Base-by-base conservation (phyloP, 2,888 invertebrate species). In the Odontocolon sp. region DNA sequence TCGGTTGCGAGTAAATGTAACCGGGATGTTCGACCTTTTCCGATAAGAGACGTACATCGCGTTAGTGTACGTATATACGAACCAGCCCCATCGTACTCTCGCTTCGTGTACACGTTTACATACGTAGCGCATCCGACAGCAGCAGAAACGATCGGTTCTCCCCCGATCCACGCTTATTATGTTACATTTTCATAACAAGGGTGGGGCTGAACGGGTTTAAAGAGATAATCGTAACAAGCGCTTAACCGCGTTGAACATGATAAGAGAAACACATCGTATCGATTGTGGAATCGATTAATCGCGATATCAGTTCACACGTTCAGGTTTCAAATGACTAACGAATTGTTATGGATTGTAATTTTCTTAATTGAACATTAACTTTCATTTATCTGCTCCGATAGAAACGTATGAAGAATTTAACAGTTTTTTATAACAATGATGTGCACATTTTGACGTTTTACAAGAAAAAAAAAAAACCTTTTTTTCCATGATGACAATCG, bases 21-120 rank as follows among this genome's bases (percentile, higher is more conserved):
- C 87, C 84, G 86, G 83, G 84, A 88, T 88, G 86, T 88, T 85
- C 89, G 90, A 89, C 88, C 88, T 89, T 88, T 89, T 81, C 74
- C 77, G 89, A 89, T 89, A 89, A 80, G 76, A 87, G 78, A 82
- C 83, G 80, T 67, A 79, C 81, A 2, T 23, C 14, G 1, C 14
- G 36, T 9, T 4, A 31, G n/a, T n/a, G 23, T 11, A 16, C 21
- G 38, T 50, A 16, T 23, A 36, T 26, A 47, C 21, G 33, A 21
- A 2, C 14, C 3, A 33, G 47, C 28, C 8, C 16, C 61, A 63
- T n/a, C 36, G 33, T 26, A 33, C 42, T 40, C 52, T 54, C 54
- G 66, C 42, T 3, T 42, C 21, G 5, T 45, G 38, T 26, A 64
- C 23, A 21, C n/a, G 11, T 45, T 45, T 33, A 21, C n/a, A 28